Conservation (phyloP, 2,113 vertebrate genomes). For the Halichoeres trimaculatus region DNA sequence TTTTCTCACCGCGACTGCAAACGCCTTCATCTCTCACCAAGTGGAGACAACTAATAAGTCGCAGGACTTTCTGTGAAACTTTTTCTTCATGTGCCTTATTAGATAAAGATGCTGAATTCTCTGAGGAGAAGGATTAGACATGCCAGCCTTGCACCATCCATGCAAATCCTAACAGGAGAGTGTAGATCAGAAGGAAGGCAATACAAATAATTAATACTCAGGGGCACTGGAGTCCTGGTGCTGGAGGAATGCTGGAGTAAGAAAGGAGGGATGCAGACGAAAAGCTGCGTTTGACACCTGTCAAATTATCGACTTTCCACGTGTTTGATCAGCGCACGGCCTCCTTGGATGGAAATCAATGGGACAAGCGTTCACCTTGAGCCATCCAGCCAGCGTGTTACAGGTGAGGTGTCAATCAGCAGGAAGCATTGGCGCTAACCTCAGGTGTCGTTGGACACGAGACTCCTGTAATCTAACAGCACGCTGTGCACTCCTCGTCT, state of each 20-base stretch:
- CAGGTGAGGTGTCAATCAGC: conserved; percentile 56
- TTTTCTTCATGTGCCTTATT: conserved; percentile 37
- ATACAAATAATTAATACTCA: conserved; percentile 79
- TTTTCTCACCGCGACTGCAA: neutral
- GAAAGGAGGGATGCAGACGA: neutral
- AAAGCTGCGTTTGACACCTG: conserved; percentile 48
- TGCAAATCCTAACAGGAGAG: conserved; percentile 69
- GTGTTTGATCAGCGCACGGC: conserved; percentile 24
- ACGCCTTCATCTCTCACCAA: conserved; percentile 18
- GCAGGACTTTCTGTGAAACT: neutral
- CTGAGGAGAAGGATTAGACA: conserved; percentile 66
- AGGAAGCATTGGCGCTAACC: conserved; percentile 3
- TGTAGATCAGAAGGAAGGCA: conserved; percentile 65
- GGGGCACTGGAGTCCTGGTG: conserved; percentile 56
- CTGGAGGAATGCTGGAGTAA: conserved; percentile 37
- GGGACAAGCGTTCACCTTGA: conserved; percentile 43
- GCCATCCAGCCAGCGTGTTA: conserved; percentile 15
- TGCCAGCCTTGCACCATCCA: conserved; percentile 63
- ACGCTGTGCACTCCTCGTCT: neutral
- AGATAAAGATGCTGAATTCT: conserved; percentile 56
- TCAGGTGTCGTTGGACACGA: conserved; percentile 5
- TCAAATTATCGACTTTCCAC: conserved; percentile 38
- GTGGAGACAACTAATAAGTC: conserved; percentile 6
- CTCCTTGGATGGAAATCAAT: conserved; percentile 35
- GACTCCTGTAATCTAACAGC: neutral